Percentiles rank a stretch among this genome's conserved stretches.
phyloP scores from a whole-genome alignment of 2,797 vertebrate species.

The Gymnodraco acuticeps region DNA sequence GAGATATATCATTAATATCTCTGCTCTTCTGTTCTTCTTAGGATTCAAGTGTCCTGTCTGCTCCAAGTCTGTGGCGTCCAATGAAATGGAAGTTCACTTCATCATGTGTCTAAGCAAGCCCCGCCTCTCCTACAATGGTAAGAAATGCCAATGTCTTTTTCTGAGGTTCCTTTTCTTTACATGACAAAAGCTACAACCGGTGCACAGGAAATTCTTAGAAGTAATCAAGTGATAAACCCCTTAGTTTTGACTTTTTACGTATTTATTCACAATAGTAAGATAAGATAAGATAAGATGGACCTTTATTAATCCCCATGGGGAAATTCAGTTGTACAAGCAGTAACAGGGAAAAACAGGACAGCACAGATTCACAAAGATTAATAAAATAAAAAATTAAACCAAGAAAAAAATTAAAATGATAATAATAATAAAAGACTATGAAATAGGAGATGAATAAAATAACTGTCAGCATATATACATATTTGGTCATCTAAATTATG shows the following conservation, averaged over 20 bases:
- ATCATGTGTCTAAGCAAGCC: conserved; percentile 99
- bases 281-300: too few species aligned
- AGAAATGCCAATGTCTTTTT: conserved; percentile 52
- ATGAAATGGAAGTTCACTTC: conserved; percentile 99
- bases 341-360: too few species aligned
- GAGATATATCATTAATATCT: background rate
- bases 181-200: background rate
- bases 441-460: too few species aligned
- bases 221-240: conserved; percentile 3
- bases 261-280: background rate
- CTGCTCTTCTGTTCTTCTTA: conserved; percentile 71
- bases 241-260: background rate
- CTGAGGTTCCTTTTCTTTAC: background rate
- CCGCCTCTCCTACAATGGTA: conserved; percentile 98
- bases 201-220: background rate
- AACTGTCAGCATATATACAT: too few species aligned
- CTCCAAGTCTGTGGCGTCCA: conserved; percentile 98
- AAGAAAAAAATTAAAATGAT: too few species aligned
- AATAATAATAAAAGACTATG: too few species aligned
- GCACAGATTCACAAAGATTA: too few species aligned
- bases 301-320: too few species aligned
- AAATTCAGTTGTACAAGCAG: too few species aligned
- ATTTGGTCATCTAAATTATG: too few species aligned
- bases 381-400: too few species aligned
- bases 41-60: conserved; percentile 99